A percentile compares a stretch with the other conserved stretches of the same genome.
Evolutionary conservation across 1,140 invertebrate species (phyloP).

Genomic region (Papilio dardanus): DNA sequence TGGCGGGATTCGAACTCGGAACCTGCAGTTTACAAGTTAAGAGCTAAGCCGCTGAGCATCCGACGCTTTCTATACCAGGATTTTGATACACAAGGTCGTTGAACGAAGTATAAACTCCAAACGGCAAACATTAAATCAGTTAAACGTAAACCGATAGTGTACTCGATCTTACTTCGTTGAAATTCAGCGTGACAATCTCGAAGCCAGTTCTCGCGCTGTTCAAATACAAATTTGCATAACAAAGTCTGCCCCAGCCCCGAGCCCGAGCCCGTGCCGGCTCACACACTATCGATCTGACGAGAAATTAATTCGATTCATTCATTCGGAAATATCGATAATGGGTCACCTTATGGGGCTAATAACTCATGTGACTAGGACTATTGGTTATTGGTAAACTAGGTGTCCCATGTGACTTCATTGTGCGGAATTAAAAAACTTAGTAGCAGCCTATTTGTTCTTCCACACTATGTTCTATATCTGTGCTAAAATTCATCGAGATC

Average conservation of each 20-base stretch:
- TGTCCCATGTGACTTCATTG: background rate
- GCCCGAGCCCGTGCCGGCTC: constrained; percentile 11
- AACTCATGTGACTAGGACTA: background rate
- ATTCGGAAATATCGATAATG: constrained; percentile 25
- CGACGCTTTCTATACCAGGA: too few relatives aligned
- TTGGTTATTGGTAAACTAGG: background rate
- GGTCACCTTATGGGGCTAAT: constrained; percentile 4
- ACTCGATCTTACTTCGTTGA: constrained; percentile 21
- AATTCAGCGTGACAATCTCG: constrained; percentile 21
- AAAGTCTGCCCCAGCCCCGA: constrained; percentile 27
- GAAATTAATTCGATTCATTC: constrained; percentile 32
- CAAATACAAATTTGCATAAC: constrained; percentile 38
- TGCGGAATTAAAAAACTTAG: background rate
- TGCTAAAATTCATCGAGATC: too few relatives aligned
- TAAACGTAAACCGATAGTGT: constrained; percentile 21
- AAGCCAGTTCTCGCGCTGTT: constrained; percentile 22
- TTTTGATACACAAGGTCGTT: too few relatives aligned
- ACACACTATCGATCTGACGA: constrained; percentile 16
- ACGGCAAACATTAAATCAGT: constrained; percentile 18
- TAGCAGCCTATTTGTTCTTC: too few relatives aligned
- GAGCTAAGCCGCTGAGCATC: too few relatives aligned
- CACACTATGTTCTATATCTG: too few relatives aligned
- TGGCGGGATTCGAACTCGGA: too few relatives aligned
- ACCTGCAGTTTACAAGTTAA: too few relatives aligned
- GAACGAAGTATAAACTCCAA: background rate